Evolutionary conservation across 2,113 vertebrate genomes (phyloP).

Genomic region (Oceanodroma tethys): DNA sequence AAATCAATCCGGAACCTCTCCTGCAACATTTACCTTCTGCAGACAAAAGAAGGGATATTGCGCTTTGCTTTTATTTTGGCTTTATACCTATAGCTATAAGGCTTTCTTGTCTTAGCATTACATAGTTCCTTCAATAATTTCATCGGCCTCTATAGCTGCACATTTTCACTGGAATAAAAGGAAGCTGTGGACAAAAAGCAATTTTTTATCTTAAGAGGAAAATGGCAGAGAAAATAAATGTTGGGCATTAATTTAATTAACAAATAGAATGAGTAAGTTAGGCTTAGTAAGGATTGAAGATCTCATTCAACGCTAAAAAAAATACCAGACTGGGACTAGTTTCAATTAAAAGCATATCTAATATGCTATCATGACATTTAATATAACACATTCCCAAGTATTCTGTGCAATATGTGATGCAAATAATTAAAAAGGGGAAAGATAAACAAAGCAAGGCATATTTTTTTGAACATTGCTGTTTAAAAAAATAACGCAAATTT

Average conservation of each 20-base stretch:
- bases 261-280: background rate
- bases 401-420: background rate
- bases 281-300: background rate
- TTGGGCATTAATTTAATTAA: background rate
- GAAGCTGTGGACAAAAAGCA: background rate
- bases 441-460: fast-evolving
- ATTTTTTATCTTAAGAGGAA: background rate
- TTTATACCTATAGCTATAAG: fast-evolving
- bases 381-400: background rate
- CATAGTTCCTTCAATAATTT: background rate
- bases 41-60: slow-evolving; percentile 7
- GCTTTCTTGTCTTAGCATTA: background rate
- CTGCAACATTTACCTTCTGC: background rate
- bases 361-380: slow-evolving; percentile 47
- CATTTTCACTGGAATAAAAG: background rate
- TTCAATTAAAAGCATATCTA: slow-evolving; percentile 41
- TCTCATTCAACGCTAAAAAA: slow-evolving; percentile 18
- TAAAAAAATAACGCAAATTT: background rate
- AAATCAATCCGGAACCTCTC: background rate
- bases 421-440: slow-evolving; percentile 17
- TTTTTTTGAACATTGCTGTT: background rate
- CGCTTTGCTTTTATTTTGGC: background rate
- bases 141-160: background rate
- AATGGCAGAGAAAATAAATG: background rate
- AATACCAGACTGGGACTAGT: slow-evolving; percentile 7